These are phyloP conservation scores for Jacana jacana DNA, from an alignment of 2,113 vertebrate genomes.

Conservation along the genomic window DNA sequence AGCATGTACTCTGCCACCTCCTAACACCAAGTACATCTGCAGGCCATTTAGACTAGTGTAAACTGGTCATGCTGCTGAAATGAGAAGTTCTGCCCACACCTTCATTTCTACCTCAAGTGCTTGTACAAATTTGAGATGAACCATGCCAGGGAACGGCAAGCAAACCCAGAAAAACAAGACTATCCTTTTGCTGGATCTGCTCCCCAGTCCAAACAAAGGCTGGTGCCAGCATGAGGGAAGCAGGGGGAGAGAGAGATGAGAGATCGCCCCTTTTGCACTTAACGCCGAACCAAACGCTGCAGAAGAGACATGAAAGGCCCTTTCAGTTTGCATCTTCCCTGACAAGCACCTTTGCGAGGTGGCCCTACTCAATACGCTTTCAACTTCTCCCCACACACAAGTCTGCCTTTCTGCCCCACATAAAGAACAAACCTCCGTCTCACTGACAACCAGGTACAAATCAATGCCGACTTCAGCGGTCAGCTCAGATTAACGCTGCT, in stretches of 20 bases:
- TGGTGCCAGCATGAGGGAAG: neutral
- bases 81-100: neutral
- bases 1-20: accelerated
- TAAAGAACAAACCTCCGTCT: neutral
- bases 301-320: neutral
- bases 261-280: neutral
- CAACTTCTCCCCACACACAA: neutral
- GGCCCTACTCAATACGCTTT: neutral
- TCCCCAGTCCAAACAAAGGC: neutral
- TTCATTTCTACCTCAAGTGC: neutral
- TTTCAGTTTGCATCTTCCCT: neutral
- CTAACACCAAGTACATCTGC: neutral
- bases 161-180: neutral
- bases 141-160: neutral
- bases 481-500: neutral
- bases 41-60: neutral
- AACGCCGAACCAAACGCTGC: neutral
- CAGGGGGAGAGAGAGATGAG: neutral
- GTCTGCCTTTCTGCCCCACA: neutral
- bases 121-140: neutral
- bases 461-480: neutral
- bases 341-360: neutral
- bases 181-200: neutral
- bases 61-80: neutral
- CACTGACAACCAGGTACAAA: neutral